A percentile compares a stretch with the other conserved stretches of the same genome.
phyloP scores from a whole-genome alignment of 1,140 invertebrate species.

The Choristoneura fumiferana region DNA sequence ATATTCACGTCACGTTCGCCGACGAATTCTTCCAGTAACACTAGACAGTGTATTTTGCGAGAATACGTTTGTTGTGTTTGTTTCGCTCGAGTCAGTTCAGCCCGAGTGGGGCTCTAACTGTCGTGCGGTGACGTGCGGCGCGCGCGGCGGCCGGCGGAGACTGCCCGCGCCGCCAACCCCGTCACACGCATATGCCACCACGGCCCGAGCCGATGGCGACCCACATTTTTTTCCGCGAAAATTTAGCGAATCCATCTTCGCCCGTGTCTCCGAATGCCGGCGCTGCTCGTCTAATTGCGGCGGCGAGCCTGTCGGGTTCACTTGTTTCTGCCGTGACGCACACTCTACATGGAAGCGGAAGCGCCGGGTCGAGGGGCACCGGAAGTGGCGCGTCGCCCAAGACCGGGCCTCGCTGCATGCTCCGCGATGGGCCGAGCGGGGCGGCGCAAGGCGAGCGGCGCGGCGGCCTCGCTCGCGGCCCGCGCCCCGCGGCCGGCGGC shows the following conservation, averaged over 20 bases:
- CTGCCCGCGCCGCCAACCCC: not conserved
- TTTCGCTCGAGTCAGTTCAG: constrained; percentile 8
- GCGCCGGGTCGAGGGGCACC: no score
- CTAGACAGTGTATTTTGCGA: constrained; percentile 2
- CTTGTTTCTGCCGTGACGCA: no score
- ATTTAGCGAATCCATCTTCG: not conserved
- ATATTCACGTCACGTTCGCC: not conserved
- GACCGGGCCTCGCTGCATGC: no score
- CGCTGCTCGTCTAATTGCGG: no score
- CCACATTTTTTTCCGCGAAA: constrained; percentile 9
- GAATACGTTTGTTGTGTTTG: constrained; percentile 7
- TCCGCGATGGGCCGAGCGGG: no score
- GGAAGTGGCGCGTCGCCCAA: no score
- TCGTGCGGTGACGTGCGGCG: not conserved
- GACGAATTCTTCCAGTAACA: not conserved
- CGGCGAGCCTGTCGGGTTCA: no score
- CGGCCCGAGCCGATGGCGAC: not conserved
- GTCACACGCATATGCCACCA: not conserved
- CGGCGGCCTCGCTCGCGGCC: not conserved
- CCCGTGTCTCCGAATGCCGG: not conserved
- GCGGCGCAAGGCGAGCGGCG: no score
- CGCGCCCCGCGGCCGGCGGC: no score
- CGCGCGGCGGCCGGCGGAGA: constrained; percentile 9
- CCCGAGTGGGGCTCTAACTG: constrained; percentile 17
- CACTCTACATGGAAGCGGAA: no score